Percentiles rank a stretch among this genome's conserved stretches.
These are phyloP conservation scores for Anguilla rostrata DNA, from an alignment of 2,113 vertebrate species.

Conservation along the genomic window DNA sequence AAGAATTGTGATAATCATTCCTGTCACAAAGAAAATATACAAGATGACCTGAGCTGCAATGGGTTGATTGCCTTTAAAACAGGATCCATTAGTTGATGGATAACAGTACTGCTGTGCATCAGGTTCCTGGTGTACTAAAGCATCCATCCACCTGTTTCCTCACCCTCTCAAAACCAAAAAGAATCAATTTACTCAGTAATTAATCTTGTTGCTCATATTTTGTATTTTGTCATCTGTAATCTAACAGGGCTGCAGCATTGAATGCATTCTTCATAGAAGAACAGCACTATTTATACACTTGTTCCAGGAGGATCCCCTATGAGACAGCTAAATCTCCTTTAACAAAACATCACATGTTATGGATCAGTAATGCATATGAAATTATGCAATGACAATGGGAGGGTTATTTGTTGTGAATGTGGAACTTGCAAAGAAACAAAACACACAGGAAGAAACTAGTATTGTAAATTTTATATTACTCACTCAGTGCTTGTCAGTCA, in stretches of 20 bases:
- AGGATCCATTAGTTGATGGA: neutral
- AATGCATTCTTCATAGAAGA: neutral
- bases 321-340: neutral
- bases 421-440: conserved; percentile 36
- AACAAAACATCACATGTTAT: neutral
- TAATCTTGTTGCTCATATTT: neutral
- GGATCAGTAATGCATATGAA: neutral
- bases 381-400: neutral
- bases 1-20: conserved; percentile 53
- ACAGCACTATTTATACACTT: neutral
- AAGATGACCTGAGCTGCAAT: conserved; percentile 38
- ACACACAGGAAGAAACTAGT: neutral
- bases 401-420: neutral
- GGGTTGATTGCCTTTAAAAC: conserved; percentile 34
- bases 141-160: conserved; percentile 22
- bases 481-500: too few relatives aligned
- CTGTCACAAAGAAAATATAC: too few relatives aligned
- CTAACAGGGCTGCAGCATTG: neutral
- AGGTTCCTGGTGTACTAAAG: conserved; percentile 15
- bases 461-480: too few relatives aligned
- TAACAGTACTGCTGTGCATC: conserved; percentile 15
- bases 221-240: neutral
- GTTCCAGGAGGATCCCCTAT: neutral
- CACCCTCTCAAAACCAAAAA: neutral
- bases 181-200: neutral